These are phyloP conservation scores for Micoletzkya japonica DNA, from an alignment of 2,888 invertebrate genomes.

Conservation along the genomic window DNA sequence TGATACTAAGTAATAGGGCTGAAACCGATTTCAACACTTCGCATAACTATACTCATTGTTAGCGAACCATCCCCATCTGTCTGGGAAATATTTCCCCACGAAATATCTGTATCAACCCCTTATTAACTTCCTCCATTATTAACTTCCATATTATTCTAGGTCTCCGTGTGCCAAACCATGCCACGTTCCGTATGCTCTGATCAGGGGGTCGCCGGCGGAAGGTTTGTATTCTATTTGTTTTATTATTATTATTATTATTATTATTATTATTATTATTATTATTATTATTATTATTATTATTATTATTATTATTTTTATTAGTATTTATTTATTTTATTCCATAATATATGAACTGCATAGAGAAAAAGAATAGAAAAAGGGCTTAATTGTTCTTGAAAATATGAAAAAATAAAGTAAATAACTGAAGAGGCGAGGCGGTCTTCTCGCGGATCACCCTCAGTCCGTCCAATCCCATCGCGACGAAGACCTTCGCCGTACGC, in stretches of 20 bases:
- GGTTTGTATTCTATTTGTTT: constrained; percentile 11
- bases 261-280: background rate
- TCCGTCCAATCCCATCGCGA: constrained; percentile 33
- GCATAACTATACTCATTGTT: too few relatives aligned
- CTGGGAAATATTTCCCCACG: too few relatives aligned
- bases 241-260: background rate
- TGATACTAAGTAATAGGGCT: too few relatives aligned
- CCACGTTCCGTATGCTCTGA: constrained; percentile 47
- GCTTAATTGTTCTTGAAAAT: too few relatives aligned
- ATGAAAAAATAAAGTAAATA: background rate
- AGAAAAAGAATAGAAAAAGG: too few relatives aligned
- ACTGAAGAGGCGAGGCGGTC: background rate
- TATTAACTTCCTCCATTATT: too few relatives aligned
- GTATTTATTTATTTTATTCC: too few relatives aligned
- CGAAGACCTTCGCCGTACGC: constrained; percentile 48
- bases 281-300: background rate
- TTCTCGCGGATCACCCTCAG: constrained; percentile 36
- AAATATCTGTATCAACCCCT: too few relatives aligned
- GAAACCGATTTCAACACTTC: too few relatives aligned
- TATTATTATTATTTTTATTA: background rate
- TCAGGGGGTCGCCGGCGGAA: constrained; percentile 40
- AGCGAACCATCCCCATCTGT: too few relatives aligned
- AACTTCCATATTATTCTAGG: too few relatives aligned
- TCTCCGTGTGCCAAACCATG: constrained; percentile 43
- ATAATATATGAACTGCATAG: too few relatives aligned